Base-by-base conservation (phyloP, 53 echinoderm and acorn worm genomes). In the Stichopus horrens region DNA sequence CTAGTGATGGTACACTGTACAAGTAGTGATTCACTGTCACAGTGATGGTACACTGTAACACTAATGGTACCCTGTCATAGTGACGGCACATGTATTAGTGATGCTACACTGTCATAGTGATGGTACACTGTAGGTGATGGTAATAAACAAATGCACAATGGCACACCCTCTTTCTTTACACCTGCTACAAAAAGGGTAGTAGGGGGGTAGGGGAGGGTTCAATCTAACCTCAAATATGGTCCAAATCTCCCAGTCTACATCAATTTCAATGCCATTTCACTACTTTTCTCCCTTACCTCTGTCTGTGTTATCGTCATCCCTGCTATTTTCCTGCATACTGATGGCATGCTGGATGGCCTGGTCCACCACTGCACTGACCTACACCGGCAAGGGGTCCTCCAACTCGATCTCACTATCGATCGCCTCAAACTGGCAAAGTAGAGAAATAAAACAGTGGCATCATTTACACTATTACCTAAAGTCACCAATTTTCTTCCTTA, bases 281-380 rank as follows among this genome's bases (percentile, higher is more conserved):
- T 14, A 1, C 68, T n/a, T 14, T 14, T 11, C 68, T 67, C 11
- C 21, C 86, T 74, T 37, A 86, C 86, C 86, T 56, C 86, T 86
- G 74, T 86, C 86, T 56, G 18, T 23, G 21, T 58, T 73, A 23
- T 74, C 86, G 7, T 86, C 86, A 86, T 86, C 86, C 74, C 74
- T 74, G 54, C 74, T 86, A 57, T 74, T 86, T 10, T 86, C 86
- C 73, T 86, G 73, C 86, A 86, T 74, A 21, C 74, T 86, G 67
- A 86, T 73, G 0, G 86, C 73, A n/a, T 73, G 86, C 57, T 86
- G 73, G 23, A 86, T 74, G 18, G 86, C 73, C 74, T 74, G 73
- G 74, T 73, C 74, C 74, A 73, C 86, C 16, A 73, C 74, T 16
- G 74, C 73, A 74, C 55, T 86, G 54, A 86, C 56, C 67, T 86